Conservation (phyloP, 2,888 invertebrate species). For the Apamea crenata region DNA sequence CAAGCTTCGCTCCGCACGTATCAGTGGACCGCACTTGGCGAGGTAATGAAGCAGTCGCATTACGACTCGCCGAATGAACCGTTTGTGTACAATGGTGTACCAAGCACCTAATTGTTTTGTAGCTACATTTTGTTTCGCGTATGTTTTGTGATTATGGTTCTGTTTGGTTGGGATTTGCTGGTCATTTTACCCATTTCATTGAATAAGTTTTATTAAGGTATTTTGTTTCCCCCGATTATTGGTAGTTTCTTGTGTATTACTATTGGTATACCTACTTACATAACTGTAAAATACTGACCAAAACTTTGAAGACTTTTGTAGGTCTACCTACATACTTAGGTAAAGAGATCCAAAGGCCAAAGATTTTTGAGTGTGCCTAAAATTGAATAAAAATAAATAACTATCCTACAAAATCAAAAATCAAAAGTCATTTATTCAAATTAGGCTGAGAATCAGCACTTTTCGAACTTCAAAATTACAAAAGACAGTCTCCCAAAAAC, state of each 20-base stretch:
- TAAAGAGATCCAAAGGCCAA: background rate
- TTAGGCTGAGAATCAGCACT: too few relatives aligned
- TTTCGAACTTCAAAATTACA: too few relatives aligned
- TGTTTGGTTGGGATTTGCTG: slow-evolving; percentile 4
- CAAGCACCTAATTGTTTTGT: slow-evolving; percentile 50
- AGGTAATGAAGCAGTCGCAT: slow-evolving; percentile 72
- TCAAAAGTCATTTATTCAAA: too few relatives aligned
- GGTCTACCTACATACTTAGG: too few relatives aligned
- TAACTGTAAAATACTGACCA: background rate
- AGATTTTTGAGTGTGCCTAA: background rate
- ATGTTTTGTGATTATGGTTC: slow-evolving; percentile 18
- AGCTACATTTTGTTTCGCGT: slow-evolving; percentile 21
- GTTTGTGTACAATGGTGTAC: slow-evolving; percentile 43
- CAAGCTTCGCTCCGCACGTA: slow-evolving; percentile 71
- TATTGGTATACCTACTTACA: too few relatives aligned
- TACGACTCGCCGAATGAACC: slow-evolving; percentile 49
- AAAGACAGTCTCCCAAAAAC: too few relatives aligned
- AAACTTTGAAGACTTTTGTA: background rate
- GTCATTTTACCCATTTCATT: background rate
- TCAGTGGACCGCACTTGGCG: slow-evolving; percentile 74
- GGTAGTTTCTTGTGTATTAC: background rate
- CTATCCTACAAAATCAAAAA: background rate
- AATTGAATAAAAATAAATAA: background rate
- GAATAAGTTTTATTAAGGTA: background rate
- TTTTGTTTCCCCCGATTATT: background rate